phyloP scores from a whole-genome alignment of 2,888 invertebrate genomes.

The Eupithecia subfuscata region DNA sequence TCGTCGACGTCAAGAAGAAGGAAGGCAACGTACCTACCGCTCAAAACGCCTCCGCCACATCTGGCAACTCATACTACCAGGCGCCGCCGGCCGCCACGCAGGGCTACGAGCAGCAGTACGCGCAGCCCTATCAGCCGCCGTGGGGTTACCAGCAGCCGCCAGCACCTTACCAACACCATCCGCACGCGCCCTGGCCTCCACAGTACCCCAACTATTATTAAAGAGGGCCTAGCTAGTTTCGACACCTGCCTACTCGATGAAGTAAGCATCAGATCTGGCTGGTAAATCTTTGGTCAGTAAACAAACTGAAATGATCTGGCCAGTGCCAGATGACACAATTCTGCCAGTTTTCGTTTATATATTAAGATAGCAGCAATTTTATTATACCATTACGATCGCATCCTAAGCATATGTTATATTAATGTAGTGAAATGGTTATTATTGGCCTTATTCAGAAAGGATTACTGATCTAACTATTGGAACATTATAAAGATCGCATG shows the following conservation, averaged over 20 bases:
- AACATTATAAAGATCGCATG: background rate
- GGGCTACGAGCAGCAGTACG: slow-evolving; percentile 75
- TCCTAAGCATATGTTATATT: no score
- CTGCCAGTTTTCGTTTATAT: background rate
- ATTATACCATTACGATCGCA: background rate
- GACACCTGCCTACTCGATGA: background rate
- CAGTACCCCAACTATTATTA: slow-evolving; percentile 81
- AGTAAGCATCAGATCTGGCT: background rate
- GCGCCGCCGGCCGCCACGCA: slow-evolving; percentile 62
- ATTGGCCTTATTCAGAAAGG: no score
- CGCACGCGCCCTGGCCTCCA: slow-evolving; percentile 73
- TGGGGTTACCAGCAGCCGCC: slow-evolving; percentile 82
- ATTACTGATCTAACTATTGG: no score
- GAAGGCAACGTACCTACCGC: slow-evolving; percentile 55
- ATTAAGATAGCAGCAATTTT: background rate
- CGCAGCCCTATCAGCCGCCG: slow-evolving; percentile 77
- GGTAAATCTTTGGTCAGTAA: no score
- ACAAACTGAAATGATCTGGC: background rate
- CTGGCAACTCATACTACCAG: slow-evolving; percentile 67
- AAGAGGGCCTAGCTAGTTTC: slow-evolving; percentile 19
- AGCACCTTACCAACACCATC: slow-evolving; percentile 77
- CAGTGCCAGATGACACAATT: background rate
- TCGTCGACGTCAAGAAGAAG: slow-evolving; percentile 65
- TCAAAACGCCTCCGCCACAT: slow-evolving; percentile 46
- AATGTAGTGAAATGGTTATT: no score